A percentile compares a stretch with the other conserved stretches of the same genome.
These are phyloP conservation scores for Haemorhous mexicanus DNA, from an alignment of 2,113 vertebrate species.

Conservation along the genomic window DNA sequence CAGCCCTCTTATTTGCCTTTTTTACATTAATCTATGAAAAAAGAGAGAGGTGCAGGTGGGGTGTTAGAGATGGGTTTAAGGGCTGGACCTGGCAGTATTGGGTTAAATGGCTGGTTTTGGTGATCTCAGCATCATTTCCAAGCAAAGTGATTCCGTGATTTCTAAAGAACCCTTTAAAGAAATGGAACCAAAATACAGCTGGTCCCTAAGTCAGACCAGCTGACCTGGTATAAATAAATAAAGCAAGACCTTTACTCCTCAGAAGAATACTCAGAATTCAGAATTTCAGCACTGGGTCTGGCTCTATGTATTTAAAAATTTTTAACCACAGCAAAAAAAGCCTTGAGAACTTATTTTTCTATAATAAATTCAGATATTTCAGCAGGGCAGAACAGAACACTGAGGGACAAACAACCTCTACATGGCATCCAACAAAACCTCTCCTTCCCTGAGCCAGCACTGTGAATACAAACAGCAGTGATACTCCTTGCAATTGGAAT, in stretches of 20 bases:
- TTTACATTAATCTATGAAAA: background rate
- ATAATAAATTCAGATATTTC: background rate
- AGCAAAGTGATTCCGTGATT: background rate
- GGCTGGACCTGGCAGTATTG: background rate
- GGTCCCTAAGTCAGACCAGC: background rate
- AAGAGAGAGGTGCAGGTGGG: background rate
- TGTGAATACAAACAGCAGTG: slow-evolving; percentile 4
- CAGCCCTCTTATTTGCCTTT: background rate
- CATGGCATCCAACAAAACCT: background rate
- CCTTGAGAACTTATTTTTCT: background rate
- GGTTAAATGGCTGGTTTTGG: background rate
- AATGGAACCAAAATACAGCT: background rate
- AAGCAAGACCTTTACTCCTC: background rate
- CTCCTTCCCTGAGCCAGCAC: background rate
- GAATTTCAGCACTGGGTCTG: background rate
- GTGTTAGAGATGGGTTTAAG: background rate
- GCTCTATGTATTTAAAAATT: background rate
- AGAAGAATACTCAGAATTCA: background rate
- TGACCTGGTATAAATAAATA: too few species aligned
- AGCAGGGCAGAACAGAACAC: background rate
- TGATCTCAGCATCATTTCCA: background rate
- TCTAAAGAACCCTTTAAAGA: background rate
- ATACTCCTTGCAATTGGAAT: slow-evolving; percentile 9
- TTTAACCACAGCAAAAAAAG: background rate
- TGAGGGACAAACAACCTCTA: background rate